phyloP scores from a whole-genome alignment of 1,140 invertebrate genomes.

The Trichoplusia ni region DNA sequence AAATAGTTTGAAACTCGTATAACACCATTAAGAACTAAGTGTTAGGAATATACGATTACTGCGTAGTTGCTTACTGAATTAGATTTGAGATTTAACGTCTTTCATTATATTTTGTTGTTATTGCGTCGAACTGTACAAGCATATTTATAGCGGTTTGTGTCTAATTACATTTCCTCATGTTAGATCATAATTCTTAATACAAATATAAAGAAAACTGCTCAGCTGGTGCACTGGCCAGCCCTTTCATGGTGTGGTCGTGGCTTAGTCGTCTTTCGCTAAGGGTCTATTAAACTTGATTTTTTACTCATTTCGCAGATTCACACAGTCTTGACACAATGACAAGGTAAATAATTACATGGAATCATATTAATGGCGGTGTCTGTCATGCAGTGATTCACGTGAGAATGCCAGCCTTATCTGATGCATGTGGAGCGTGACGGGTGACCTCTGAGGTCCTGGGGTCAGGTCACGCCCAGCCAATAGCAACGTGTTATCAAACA shows the following conservation, averaged over 20 bases:
- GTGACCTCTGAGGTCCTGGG: not conserved
- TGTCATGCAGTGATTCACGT: not conserved
- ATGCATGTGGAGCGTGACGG: conserved; percentile 9
- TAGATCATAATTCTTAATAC: no score
- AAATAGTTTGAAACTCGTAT: conserved; percentile 32
- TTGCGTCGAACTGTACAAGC: conserved; percentile 12
- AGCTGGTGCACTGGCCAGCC: no score
- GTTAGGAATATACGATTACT: conserved; percentile 37
- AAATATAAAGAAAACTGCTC: no score
- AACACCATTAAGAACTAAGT: conserved; percentile 38
- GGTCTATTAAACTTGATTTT: no score
- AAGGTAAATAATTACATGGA: not conserved
- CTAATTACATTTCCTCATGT: no score
- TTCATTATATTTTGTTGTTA: conserved; percentile 3
- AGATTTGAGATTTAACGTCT: conserved; percentile 8
- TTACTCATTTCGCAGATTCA: no score
- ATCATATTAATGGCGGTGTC: not conserved
- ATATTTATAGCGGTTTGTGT: no score
- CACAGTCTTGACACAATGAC: not conserved
- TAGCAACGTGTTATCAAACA: conserved; percentile 14
- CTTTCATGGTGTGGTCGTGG: no score
- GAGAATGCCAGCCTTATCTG: conserved; percentile 1
- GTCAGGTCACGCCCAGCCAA: not conserved
- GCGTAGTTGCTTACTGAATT: conserved; percentile 40
- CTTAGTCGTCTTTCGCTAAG: no score